Evolutionary conservation across 2,797 vertebrate species (phyloP), one percentile per base, ranked within the genome.

Genomic region (Pogonophryne albipinna): DNA sequence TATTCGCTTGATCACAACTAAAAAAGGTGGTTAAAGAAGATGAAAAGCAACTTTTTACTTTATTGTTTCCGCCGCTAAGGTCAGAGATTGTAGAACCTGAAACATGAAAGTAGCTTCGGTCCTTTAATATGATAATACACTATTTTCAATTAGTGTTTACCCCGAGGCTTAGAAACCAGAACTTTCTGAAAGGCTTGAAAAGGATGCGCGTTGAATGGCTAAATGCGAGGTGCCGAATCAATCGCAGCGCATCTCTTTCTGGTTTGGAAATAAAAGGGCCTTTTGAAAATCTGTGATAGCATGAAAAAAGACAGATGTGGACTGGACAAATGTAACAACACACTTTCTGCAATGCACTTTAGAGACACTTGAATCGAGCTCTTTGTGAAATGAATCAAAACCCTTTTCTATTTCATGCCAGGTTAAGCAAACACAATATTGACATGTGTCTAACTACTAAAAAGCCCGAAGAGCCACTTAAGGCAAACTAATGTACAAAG

Each of bases 61-160:
- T 85, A 66, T 71, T 87, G 76, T 78, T 49, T 61, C 75, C 23
- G 23, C 77, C 76, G 90, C 87, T 90, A 83, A 90, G 90, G 82
- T 84, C 82, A 90, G 65, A 87, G 56, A 80, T 71, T 80, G 27
- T 17, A 20, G 82, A 76, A 78, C 52, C 74, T 81, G 49, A 49
- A 38, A 82, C 81, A 85, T 88, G 68, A 93, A 92, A 90, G 80
- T 9, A 44, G 49, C 47, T 65, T n/a, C 13, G 66, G n/a, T 71
- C 53, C 81, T 92, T 87, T 86, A 79, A 86, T 90, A 84, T 89
- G 85, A 71, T 87, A 88, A 92, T 84, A 67, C 46, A 61, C 46
- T 76, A 47, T 85, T 85, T 89, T 87, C 76, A 92, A 83, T 91
- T 90, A 88, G 79, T 82, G 77, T 88, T 89, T 85, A 84, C 49